Evolutionary conservation across 2,888 invertebrate species (phyloP), one percentile per base, ranked within the genome.

Genomic region (Nemapogon koenigi): DNA sequence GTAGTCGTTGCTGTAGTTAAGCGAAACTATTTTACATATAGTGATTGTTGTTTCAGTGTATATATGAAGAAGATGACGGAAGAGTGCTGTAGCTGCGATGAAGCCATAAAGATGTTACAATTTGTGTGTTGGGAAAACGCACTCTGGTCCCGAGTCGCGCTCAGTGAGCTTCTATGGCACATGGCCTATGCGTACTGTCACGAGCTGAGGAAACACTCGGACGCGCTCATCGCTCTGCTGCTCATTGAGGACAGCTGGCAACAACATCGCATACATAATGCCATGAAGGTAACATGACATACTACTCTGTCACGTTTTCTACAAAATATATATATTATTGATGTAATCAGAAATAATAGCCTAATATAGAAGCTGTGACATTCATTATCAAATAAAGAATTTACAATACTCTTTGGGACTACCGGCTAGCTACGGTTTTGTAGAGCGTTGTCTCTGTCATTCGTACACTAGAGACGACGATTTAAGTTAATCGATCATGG

Each of bases 81-180:
- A 68, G 97, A 97, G 59, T 91, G 93, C 31, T 94, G 92, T 66
- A 87, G 89, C 29, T 90, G 92, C 35, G 97, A 97, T 47, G 97
- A 97, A 48, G 91, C 93, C 3, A 83, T 94, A 30, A 89, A 93
- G 59, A 75, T 97, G 42, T 72, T 97, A 25, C 92, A 96, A 79
- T 97, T 92, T 71, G 88, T 95, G 64, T 93, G 94, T 57, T 97
- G 97, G 97, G 97, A 97, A 70, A 96, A 97, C 76, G 94, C 94
- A 16, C 89, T 89, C 49, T 94, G 97, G 73, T 96, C 96, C 18
- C 88, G 92, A 45, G 85, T 87, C 13, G 92, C 95, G 33, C 83
- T 97, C 25, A 88, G 90, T 30, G 97, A 97, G 75, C 75, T 97
- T 29, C 78, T 97, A 40, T 95, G 95, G 94, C 92, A 95, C 57